Evolutionary conservation across 2,113 vertebrate species (phyloP).

Genomic region (Anas platyrhynchos): DNA sequence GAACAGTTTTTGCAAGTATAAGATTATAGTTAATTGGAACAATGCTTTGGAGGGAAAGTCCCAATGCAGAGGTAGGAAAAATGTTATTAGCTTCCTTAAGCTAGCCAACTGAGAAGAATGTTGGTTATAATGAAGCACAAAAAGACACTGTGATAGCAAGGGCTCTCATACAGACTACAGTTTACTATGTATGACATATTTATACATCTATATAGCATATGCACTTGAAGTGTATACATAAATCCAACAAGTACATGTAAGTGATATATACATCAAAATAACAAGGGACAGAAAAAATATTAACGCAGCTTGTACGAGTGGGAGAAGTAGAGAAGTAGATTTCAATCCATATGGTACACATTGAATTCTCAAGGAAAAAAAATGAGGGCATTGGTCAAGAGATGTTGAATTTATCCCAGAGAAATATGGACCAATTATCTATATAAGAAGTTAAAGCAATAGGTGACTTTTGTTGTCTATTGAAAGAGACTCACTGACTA

Average conservation of each 20-base stretch:
- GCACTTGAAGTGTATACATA: background rate
- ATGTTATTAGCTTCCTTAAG: background rate
- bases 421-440: background rate
- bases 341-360: background rate
- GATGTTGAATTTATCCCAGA: background rate
- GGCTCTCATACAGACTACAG: background rate
- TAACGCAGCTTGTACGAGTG: background rate
- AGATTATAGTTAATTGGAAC: background rate
- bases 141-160: background rate
- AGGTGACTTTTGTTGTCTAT: background rate
- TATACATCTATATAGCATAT: background rate
- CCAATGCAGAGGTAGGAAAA: background rate
- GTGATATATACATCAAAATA: background rate
- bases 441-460: background rate
- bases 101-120: background rate
- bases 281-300: background rate
- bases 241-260: background rate
- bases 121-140: background rate
- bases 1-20: background rate
- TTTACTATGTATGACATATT: background rate
- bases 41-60: background rate
- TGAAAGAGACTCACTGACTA: background rate
- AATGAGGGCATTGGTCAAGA: background rate
- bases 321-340: background rate
- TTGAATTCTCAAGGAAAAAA: background rate